A percentile compares a stretch with the other conserved stretches of the same genome.
phyloP scores from a whole-genome alignment of 2,888 invertebrate genomes.

The Disparrhopalites patrizii region DNA sequence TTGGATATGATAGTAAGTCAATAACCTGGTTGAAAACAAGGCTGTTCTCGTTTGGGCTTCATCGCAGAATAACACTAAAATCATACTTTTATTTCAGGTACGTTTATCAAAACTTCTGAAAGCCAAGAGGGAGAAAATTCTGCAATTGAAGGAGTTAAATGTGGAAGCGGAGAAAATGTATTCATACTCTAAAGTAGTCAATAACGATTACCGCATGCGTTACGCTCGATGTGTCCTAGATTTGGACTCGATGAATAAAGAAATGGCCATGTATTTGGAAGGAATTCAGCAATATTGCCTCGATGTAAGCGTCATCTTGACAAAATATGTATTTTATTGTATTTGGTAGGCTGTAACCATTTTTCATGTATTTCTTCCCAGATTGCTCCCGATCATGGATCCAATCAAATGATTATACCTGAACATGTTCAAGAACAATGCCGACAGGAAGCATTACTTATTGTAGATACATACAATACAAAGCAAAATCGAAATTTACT shows the following conservation, averaged over 20 bases:
- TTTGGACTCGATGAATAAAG: conserved; percentile 83
- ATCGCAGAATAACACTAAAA: neutral
- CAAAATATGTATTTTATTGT: neutral
- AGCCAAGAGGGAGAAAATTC: conserved; percentile 75
- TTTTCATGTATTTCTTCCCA: conserved; percentile 38
- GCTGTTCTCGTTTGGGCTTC: conserved; percentile 34
- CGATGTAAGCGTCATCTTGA: conserved; percentile 55
- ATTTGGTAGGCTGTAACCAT: neutral
- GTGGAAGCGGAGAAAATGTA: conserved; percentile 81
- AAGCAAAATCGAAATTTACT: conserved; percentile 55
- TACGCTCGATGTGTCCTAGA: conserved; percentile 83
- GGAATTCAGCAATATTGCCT: conserved; percentile 79
- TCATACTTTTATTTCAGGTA: conserved; percentile 55
- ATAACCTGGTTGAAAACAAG: neutral
- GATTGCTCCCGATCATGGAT: conserved; percentile 80
- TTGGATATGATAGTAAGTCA: conserved; percentile 69
- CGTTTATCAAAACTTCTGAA: conserved; percentile 78
- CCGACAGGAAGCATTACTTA: conserved; percentile 73
- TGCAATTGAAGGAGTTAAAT: conserved; percentile 78
- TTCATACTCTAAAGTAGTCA: conserved; percentile 71
- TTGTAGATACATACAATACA: conserved; percentile 68
- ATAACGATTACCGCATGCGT: conserved; percentile 82
- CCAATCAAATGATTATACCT: conserved; percentile 81
- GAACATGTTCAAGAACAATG: conserved; percentile 83
- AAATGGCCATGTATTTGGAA: conserved; percentile 78